Evolutionary conservation across 2,888 invertebrate genomes (phyloP), one percentile per base, ranked within the genome.

Genomic region (Melinopterus prodromus): DNA sequence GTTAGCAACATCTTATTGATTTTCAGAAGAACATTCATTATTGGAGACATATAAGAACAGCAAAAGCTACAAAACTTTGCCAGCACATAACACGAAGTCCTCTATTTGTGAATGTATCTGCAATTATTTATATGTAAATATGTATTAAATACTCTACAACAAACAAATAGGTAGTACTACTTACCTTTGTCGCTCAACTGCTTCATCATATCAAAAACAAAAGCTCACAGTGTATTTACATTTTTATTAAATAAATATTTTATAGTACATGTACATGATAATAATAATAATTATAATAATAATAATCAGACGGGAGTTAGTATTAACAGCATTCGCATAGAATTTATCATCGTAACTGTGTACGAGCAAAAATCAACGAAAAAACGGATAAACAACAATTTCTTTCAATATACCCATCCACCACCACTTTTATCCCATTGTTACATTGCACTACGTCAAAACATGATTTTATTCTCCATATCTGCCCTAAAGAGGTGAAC

Each of bases 231-330:
- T 77, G 77, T 84, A 83, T 83, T 83, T 84, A 80, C 84, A 84
- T 85, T 87, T 87, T 88, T 88, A 87, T 88, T 88, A 88, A 88
- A 88, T 87, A 87, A 88, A 87, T 87, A 87, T 85, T 87, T 88
- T 88, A 85, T 81, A 79, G 77, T 87, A 87, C 88, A 88, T 86
- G 85, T 86, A 87, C 85, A 86, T 84, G 84, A 85, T 85, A 86
- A 84, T 74, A 86, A 84, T 74, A 74, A 35, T 74, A 74, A 74
- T 74, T 74, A 53, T 86, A 86, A 84, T 38, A 71, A 75, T 77
- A 26, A 26, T 26, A 26, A 26, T 26, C 26, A 81, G 78, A 78
- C 77, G 77, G 70, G 35, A 74, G 53, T 53, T 53, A 53, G 53
- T 53, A 53, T 9, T 74, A 74, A 74, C 74, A 74, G 74, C 36